Evolutionary conservation across 2,113 vertebrate species (phyloP).

Genomic region (Chaenocephalus aceratus): DNA sequence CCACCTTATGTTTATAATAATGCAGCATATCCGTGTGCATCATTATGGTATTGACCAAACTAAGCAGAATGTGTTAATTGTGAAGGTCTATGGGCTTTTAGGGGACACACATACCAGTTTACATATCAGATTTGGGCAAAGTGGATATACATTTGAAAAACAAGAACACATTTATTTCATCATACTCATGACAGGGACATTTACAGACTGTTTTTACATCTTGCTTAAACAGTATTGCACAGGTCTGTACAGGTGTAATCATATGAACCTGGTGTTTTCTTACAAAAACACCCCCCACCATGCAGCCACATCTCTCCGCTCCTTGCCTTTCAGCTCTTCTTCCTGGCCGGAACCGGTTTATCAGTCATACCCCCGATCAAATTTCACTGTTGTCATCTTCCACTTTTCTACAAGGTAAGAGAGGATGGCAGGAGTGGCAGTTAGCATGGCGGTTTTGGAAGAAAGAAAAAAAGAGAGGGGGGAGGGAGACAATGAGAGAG

Average conservation of each 20-base stretch:
- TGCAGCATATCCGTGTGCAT: not conserved
- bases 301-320: slow-evolving; percentile 13
- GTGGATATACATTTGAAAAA: not conserved
- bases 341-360: slow-evolving; percentile 59
- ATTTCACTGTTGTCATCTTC: slow-evolving; percentile 77
- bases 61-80: not conserved
- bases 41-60: not conserved
- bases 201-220: not conserved
- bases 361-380: slow-evolving; percentile 56
- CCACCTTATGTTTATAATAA: not conserved
- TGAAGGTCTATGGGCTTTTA: not conserved
- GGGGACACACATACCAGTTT: slow-evolving; percentile 8
- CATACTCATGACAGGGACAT: not conserved
- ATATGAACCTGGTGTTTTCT: slow-evolving; percentile 22
- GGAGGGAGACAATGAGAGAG: not conserved
- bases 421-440: slow-evolving; percentile 7
- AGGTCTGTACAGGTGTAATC: slow-evolving; percentile 34
- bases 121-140: not conserved
- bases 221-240: not conserved
- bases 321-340: slow-evolving; percentile 25
- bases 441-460: slow-evolving; percentile 17
- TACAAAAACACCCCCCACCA: not conserved
- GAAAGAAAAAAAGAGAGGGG: not conserved
- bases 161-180: not conserved
- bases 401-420: slow-evolving; percentile 64